phyloP scores from a whole-genome alignment of 1,140 invertebrate genomes.

The Eciton burchellii region DNA sequence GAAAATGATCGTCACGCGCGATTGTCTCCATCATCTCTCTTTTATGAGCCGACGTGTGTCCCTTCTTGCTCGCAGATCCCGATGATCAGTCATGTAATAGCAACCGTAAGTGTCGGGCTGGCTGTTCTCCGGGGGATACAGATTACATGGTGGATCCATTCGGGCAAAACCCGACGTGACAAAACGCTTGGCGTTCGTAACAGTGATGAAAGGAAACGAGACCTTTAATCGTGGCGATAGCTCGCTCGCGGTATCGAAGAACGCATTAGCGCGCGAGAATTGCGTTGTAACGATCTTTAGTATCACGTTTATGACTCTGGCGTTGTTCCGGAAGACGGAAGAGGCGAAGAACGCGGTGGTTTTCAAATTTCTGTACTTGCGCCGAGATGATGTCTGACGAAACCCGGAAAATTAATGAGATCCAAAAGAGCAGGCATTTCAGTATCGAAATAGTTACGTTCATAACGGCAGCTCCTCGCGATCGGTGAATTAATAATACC shows the following conservation, averaged over 20 bases:
- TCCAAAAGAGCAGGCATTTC: too few species aligned
- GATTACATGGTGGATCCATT: conserved; percentile 6
- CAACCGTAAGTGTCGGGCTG: conserved; percentile 11
- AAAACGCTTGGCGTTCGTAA: conserved; percentile 8
- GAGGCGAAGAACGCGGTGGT: too few species aligned
- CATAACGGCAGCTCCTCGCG: not conserved
- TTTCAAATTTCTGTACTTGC: too few species aligned
- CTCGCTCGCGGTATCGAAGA: not conserved
- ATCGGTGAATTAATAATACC: too few species aligned
- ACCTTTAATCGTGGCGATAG: conserved; percentile 11
- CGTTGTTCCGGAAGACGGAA: too few species aligned
- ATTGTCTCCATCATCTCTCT: conserved; percentile 42
- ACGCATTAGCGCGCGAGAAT: too few species aligned
- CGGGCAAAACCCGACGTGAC: not conserved
- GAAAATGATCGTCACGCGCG: conserved; percentile 37
- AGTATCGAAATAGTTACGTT: not conserved
- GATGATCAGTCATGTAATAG: conserved; percentile 26
- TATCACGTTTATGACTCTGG: too few species aligned
- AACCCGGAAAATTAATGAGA: too few species aligned
- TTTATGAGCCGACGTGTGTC: conserved; percentile 39
- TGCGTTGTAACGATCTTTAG: not conserved
- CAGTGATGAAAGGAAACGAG: not conserved
- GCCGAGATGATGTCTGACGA: too few species aligned
- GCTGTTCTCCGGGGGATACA: conserved; percentile 14
- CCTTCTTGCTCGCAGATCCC: not conserved